Percentiles rank a stretch among this genome's conserved stretches.
These are phyloP conservation scores for Dicyrtoma fusca DNA, from an alignment of 2,888 invertebrate genomes.

Conservation along the genomic window DNA sequence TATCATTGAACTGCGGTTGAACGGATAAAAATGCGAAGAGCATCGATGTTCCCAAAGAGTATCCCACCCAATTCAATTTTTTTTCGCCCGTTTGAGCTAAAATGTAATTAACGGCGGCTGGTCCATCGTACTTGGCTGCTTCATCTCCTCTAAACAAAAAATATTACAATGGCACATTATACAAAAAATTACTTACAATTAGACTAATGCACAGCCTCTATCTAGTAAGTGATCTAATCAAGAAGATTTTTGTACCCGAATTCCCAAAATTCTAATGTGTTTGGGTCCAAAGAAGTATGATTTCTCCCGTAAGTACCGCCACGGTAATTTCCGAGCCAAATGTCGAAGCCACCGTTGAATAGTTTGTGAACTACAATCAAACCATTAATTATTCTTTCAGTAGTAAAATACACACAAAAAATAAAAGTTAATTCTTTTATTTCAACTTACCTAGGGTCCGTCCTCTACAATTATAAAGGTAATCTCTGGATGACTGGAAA, in stretches of 20 bases:
- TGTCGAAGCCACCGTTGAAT: not conserved
- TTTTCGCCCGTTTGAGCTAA: not conserved
- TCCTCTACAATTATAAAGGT: not conserved
- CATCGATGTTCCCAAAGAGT: not conserved
- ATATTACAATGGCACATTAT: too few species aligned
- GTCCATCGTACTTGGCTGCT: not conserved
- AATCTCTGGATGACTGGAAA: not conserved
- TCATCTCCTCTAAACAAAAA: not conserved
- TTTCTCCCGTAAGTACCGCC: constrained; percentile 8
- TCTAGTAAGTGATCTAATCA: too few species aligned
- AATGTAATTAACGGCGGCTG: not conserved
- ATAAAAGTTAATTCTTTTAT: too few species aligned
- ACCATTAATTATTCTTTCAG: not conserved
- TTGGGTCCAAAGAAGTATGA: not conserved
- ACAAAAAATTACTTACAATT: too few species aligned
- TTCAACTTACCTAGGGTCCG: not conserved
- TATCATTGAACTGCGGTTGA: not conserved
- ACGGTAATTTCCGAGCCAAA: constrained; percentile 5
- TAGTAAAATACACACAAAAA: not conserved
- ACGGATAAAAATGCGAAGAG: not conserved
- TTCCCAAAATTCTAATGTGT: not conserved
- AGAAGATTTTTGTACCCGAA: too few species aligned
- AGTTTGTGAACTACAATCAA: not conserved
- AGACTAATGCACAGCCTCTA: too few species aligned
- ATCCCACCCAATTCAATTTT: constrained; percentile 12